Evolutionary conservation across 2,113 vertebrate genomes (phyloP), one percentile per base, ranked within the genome.

Genomic region (Pedetes capensis): DNA sequence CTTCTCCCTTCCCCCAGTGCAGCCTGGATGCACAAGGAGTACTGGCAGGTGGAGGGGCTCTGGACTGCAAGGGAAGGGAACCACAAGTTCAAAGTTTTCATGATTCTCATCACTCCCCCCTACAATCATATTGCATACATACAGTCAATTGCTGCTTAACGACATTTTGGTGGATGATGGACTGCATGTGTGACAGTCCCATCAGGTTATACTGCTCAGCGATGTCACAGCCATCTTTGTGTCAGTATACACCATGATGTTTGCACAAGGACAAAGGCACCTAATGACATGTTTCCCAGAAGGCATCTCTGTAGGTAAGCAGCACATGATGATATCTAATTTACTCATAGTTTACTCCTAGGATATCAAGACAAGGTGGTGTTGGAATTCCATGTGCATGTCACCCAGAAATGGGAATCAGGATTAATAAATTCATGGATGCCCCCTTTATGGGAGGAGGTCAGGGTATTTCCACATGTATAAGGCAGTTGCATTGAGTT

Each of bases 1-100:
- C 29, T n/a, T n/a, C n/a, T n/a, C n/a, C 20, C 1, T 25, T 69
- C 22, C 34, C 4, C 1, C 9, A 44, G 14, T 5, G 7, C 11
- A 79, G 51, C 8, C 5, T 14, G 3, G 23, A 83, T 53, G 20
- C 20, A 17, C 20, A 59, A 63, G 20, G 27, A 49, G 53, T 51
- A 8, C 34, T 61, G 27, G 22, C 5, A 10, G 53, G 14, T 23
- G 22, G 69, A 27, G 5, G 42, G 27, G 25, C 63, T 81, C n/a
- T 18, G 42, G 37, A 51, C n/a, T 25, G 88, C 55, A 17, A 47
- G 14, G 37, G 78, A 49, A 25, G 42, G 68, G 12, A 64, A 37
- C 4, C 51, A 18, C 1, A 78, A 51, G 2, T 6, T 69, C 44
- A 27, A 2, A 68, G 34, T 68, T 89, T n/a, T 95, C 55, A 25